Conservation (phyloP, 2,797 vertebrate genomes). For the Ficedula albicollis region DNA sequence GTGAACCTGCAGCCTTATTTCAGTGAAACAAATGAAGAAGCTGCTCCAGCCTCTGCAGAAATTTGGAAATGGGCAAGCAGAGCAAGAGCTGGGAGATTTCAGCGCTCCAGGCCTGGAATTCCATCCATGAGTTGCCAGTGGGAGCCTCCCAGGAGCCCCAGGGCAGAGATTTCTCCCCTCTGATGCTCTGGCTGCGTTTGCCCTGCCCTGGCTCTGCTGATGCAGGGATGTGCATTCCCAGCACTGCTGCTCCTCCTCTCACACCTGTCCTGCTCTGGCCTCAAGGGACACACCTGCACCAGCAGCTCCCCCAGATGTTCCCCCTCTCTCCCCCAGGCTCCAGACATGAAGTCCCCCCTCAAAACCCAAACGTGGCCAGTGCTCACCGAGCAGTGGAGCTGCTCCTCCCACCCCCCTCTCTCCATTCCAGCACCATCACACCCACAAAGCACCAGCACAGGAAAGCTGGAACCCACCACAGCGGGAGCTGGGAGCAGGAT, state of each 20-base stretch:
- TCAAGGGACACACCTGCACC: not conserved
- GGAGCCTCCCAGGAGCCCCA: not conserved
- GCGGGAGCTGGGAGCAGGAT: not conserved
- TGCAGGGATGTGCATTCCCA: not conserved
- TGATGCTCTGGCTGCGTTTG: not conserved
- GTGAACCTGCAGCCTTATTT: not conserved
- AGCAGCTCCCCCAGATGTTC: not conserved
- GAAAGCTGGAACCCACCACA: not conserved
- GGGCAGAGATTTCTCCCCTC: not conserved
- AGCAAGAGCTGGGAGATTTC: not conserved
- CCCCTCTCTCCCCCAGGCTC: fast-evolving
- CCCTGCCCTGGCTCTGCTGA: not conserved
- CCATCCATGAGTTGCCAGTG: not conserved
- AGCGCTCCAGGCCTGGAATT: not conserved
- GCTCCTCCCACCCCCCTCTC: not conserved
- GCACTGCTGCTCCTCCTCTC: not conserved
- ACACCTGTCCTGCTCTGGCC: not conserved
- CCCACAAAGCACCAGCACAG: not conserved
- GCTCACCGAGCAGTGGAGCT: not conserved
- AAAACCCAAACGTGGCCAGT: not conserved
- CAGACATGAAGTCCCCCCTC: not conserved
- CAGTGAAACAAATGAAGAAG: not conserved
- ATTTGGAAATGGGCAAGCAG: not conserved
- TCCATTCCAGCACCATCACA: too few relatives aligned
- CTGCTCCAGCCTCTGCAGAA: not conserved